Conservation (phyloP, 2,113 vertebrate genomes). For the Ailuropoda melanoleuca region DNA sequence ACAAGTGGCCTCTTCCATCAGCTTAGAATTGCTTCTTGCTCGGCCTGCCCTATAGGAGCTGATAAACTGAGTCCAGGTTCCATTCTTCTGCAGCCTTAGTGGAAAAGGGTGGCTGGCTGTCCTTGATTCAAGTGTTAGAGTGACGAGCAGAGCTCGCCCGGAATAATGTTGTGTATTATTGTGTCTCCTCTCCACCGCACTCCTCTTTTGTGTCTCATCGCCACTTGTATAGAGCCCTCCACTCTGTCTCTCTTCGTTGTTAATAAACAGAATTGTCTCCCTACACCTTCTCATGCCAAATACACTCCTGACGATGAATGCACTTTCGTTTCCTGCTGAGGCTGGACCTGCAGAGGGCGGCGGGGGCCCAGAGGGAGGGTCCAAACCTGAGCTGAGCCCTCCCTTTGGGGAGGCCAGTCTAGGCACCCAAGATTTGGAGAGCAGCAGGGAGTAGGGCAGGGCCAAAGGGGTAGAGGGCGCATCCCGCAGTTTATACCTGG, state of each 20-base stretch:
- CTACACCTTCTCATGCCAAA: conserved; percentile 33
- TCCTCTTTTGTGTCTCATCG: neutral
- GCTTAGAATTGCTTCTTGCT: conserved; percentile 46
- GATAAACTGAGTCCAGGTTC: conserved; percentile 61
- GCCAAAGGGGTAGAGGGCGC: neutral
- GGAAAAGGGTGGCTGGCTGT: conserved; percentile 39
- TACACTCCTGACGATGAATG: neutral
- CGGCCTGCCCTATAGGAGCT: conserved; percentile 41
- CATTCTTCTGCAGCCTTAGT: conserved; percentile 62
- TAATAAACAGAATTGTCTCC: conserved; percentile 82
- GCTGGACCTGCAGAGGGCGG: accelerated
- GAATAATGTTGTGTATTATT: neutral
- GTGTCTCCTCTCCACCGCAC: neutral
- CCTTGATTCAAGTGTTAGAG: conserved; percentile 33
- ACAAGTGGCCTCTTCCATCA: neutral
- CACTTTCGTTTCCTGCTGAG: neutral
- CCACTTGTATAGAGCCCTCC: neutral
- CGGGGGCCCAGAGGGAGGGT: neutral
- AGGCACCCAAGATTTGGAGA: neutral
- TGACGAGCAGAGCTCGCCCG: conserved; percentile 8
- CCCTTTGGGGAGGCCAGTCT: neutral
- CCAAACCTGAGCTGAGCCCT: neutral
- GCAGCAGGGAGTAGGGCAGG: neutral
- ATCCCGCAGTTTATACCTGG: accelerated
- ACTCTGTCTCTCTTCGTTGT: conserved; percentile 39